phyloP scores from a whole-genome alignment of 2,797 vertebrate genomes.

The Thaleichthys pacificus region DNA sequence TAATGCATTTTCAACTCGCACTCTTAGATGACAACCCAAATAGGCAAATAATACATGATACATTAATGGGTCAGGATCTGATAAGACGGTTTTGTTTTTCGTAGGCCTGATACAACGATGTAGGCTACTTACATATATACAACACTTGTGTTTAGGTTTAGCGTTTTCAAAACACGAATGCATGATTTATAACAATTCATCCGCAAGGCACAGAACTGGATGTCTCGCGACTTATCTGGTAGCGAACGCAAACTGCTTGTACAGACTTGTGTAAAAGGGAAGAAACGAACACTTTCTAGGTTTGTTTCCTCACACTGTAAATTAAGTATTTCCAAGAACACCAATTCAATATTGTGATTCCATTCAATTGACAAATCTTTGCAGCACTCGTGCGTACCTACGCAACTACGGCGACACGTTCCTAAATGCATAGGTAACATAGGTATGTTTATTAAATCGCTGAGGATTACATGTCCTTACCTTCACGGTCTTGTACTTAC shows the following conservation, averaged over 20 bases:
- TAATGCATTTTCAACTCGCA: neutral
- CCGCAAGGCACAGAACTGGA: neutral
- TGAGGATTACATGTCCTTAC: neutral
- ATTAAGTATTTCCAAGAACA: too few relatives aligned
- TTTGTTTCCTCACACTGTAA: neutral
- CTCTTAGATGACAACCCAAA: neutral
- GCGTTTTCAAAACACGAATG: neutral
- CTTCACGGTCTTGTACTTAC: conserved; percentile 49
- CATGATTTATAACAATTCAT: neutral
- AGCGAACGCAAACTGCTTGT: too few relatives aligned
- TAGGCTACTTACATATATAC: neutral
- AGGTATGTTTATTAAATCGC: too few relatives aligned
- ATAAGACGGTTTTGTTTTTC: neutral
- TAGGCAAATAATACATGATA: neutral
- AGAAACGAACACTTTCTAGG: too few relatives aligned
- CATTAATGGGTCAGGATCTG: too few relatives aligned
- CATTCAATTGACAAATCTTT: neutral
- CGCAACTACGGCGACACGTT: neutral
- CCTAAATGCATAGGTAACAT: too few relatives aligned
- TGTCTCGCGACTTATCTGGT: neutral
- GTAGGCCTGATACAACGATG: neutral
- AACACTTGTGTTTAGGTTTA: too few relatives aligned
- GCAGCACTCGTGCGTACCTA: neutral
- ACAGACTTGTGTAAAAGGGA: too few relatives aligned
- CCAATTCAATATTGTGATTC: neutral